Evolutionary conservation across 1,140 invertebrate species (phyloP), one percentile per base, ranked within the genome.

Genomic region (Hylyphantes graminicola): DNA sequence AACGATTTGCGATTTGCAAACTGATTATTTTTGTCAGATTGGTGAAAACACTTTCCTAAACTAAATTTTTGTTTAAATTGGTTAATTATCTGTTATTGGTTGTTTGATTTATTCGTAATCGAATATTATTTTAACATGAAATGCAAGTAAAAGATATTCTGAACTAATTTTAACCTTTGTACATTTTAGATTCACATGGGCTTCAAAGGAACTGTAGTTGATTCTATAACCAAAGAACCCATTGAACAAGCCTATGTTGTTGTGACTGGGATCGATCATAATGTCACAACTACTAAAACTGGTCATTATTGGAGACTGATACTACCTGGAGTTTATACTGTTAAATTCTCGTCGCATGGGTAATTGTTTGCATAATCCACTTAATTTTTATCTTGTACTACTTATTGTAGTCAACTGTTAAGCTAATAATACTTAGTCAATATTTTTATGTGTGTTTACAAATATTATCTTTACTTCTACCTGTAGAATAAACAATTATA

Each of bases 231-330:
- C 15, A 85, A 86, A 51, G 48, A 82, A 81, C 85, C 76, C 4
- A 87, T 89, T 51, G 84, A 87, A 50, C 70, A 80, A 50, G 86
- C 73, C 11, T 86, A 85, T 61, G 63, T 88, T 51, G 64, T 50
- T 13, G 80, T 88, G n/a, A 73, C n/a, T 72, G 65, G 84, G 13
- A 88, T 85, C 72, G 90, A 93, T 83, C 93, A 95, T 86, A 94
- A 94, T 88, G 90, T 97, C 19, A 92, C 91, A 13, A 95, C 93
- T 0, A 94, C 94, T 5, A 90, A 92, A 65, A 88, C 91, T n/a
- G 96, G 96, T 73, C 94, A 96, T 89, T 98, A 94, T 90, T 98
- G 96, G 96, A 90, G 96, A 81, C 90, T 97, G 53, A 89, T 97
- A 7, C 88, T 95, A 5, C 95, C 96, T 51, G 96, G 95, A 86